Base-by-base conservation (phyloP, 30 jellyfish, hydroid and myxozoan species). In the Turritopsis rubra region DNA sequence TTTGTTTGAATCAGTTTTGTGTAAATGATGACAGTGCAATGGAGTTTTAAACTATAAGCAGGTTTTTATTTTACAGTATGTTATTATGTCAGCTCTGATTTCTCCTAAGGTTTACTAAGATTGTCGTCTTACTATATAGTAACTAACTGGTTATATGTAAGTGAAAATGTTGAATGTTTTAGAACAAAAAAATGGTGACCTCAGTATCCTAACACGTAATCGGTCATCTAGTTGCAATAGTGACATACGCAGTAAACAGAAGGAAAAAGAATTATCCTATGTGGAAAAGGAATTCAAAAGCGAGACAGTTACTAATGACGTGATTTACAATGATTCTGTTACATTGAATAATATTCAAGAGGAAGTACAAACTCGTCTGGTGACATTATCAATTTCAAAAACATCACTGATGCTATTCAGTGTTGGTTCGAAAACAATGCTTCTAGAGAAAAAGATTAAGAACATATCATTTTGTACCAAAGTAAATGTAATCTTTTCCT, bases 381-480 rank as follows among this genome's bases (percentile, higher is more conserved):
- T 92, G 23, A 92, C 90, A 16, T 88, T 88, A 41, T 96, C 81
- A 80, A 80, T 93, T 16, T 89, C 99, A 1, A 88, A 88, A 90
- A 82, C 94, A 18, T 86, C 96, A 9, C 77, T 93, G 23, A 85
- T 87, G 95, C 87, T 93, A 8, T 93, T 93, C 85, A 93, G 95
- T 86, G 87, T 90, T 65, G 95, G 95, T 22, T 78, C 89, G 72
- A 93, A 88, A 68, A 88, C 88, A 82, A 82, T 93, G 68, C 85
- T 88, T 16, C 52, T 93, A 20, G 96, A 93, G 80, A 93, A 85
- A 87, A 93, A 89, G 78, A 93, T 93, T 16, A 77, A 94, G 60
- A 95, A 85, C 18, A 93, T 93, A 66, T 93, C 99, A 7, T 93
- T 79, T 83, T 93, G 99, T 76, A 93, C 97, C 7, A 93, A 93